Percentiles rank a stretch among this genome's conserved stretches.
Evolutionary conservation across 1,140 invertebrate genomes (phyloP).

Genomic region (Pissodes strobi): DNA sequence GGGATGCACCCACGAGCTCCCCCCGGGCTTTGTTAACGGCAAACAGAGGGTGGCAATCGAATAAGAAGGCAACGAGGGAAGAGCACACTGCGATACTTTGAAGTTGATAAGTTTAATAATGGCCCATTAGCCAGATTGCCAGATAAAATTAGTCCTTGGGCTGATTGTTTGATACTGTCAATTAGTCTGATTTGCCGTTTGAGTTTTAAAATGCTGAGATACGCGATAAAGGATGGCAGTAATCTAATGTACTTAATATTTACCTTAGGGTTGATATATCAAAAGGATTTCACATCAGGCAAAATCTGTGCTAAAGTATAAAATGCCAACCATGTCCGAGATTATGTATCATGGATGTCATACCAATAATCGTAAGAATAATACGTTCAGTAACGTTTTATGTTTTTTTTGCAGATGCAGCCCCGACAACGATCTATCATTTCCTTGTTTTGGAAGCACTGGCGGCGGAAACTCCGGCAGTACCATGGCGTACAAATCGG

Average conservation of each 20-base stretch:
- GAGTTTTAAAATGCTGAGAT: constrained; percentile 19
- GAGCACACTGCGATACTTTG: constrained; percentile 39
- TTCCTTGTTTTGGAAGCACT: constrained; percentile 60
- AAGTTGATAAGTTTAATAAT: constrained; percentile 43
- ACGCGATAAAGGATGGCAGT: neutral
- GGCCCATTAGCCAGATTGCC: constrained; percentile 48
- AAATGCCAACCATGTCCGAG: no score
- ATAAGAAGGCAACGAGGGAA: constrained; percentile 38
- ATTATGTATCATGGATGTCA: no score
- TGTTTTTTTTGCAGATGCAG: constrained; percentile 58
- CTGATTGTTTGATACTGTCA: constrained; percentile 34
- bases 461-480: constrained; percentile 56
- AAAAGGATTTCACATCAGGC: no score
- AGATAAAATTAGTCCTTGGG: constrained; percentile 37
- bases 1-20: constrained; percentile 6
- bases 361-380: no score
- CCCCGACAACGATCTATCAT: constrained; percentile 60
- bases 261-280: no score
- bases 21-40: constrained; percentile 42
- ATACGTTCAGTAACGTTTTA: no score
- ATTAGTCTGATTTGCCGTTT: constrained; percentile 34
- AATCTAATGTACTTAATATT: neutral
- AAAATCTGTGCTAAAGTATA: no score
- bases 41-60: constrained; percentile 50
- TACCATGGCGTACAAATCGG: constrained; percentile 62